Base-by-base conservation (phyloP, 2,797 vertebrate species). In the Notolabrus celidotus region DNA sequence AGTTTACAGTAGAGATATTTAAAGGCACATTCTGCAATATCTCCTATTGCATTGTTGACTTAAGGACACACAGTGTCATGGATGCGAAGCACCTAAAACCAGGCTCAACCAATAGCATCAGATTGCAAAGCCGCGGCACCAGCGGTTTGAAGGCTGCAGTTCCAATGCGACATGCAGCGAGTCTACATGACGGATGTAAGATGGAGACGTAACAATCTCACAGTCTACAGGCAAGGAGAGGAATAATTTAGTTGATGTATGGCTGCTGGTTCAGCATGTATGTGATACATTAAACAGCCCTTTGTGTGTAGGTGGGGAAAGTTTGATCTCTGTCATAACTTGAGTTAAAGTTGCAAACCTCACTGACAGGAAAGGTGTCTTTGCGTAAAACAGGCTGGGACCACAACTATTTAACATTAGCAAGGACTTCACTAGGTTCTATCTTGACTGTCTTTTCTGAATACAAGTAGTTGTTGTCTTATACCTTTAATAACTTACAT, bases 1-100 rank as follows among this genome's bases (percentile, higher is more conserved):
- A 58, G 29, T 73, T 81, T 61, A 82, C 69, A 79, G 60, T 36
- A 66, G 31, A 84, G 75, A 83, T 63, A 84, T 89, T 90, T 90
- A 91, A 92, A 92, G 89, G 89, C 85, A 92, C 89, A 88, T 85
- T 90, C 89, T 82, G 86, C 85, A 88, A 83, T 76, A 80, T 84
- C 62, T 83, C 82, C 81, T 72, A 65, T 74, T 83, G 79, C 68
- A 87, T 67, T 59, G 38, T 34, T 68, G 65, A 72, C 46, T 46
- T 16, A 47, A 59, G 54, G 66, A 82, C 63, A 68, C 51, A 63
- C 36, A 14, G 61, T 27, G 46, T 62, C 38, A 41, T 15, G 36
- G 66, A 82, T 68, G 69, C 47, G 34, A 79, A 76, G 77, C 77
- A 71, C 59, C 65, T 38, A 56, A 67, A 68, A 43, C 50, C 62